Conservation (phyloP, 1,140 invertebrate species). For the Heterodera schachtii region DNA sequence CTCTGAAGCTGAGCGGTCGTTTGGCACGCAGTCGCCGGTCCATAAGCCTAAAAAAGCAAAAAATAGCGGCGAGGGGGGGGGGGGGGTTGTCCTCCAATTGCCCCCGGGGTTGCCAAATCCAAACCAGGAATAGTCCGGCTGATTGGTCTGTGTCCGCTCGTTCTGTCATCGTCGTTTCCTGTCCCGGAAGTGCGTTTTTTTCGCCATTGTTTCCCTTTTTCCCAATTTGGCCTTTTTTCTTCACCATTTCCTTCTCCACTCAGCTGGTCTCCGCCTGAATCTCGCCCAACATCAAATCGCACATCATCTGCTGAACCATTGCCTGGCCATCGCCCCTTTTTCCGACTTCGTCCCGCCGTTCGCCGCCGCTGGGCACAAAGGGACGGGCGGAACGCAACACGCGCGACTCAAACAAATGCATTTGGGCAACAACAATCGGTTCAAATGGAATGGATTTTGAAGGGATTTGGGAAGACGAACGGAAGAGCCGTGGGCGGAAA, state of each 20-base stretch:
- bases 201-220: no score
- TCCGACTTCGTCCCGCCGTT: not conserved
- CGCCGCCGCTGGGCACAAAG: slow-evolving; percentile 9
- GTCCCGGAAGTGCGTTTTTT: no score
- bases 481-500: no score
- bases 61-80: no score
- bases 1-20: slow-evolving; percentile 20
- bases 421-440: not conserved
- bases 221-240: no score
- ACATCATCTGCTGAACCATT: slow-evolving; percentile 29
- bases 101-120: no score
- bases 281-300: slow-evolving; percentile 26
- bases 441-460: not conserved
- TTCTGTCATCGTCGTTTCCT: slow-evolving; percentile 18
- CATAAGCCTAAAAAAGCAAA: slow-evolving; percentile 2
- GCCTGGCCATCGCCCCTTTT: slow-evolving; percentile 23
- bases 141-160: slow-evolving; percentile 18
- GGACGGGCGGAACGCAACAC: slow-evolving; percentile 26
- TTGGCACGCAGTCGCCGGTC: slow-evolving; percentile 28
- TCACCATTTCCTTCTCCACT: slow-evolving; percentile 18
- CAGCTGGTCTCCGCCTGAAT: slow-evolving; percentile 15
- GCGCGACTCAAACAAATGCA: slow-evolving; percentile 7
- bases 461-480: no score
- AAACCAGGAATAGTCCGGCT: slow-evolving; percentile 25
- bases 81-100: no score